Evolutionary conservation across 2,888 invertebrate genomes (phyloP).

Genomic region (Sylvicola cinctus): DNA sequence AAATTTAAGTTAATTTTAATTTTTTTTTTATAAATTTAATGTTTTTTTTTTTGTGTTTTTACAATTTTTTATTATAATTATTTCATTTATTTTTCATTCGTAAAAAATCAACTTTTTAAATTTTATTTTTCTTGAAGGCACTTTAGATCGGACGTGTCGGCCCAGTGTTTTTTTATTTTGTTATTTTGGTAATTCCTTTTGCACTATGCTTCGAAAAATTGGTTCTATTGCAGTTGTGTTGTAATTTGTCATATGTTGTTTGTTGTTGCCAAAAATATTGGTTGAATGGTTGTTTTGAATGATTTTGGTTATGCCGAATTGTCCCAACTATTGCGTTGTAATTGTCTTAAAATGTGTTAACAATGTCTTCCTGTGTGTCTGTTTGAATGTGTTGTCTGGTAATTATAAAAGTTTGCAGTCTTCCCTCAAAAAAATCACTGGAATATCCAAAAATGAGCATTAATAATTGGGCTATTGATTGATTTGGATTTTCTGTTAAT

Average conservation of each 20-base stretch:
- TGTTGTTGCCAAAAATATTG: neutral
- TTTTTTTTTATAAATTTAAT: constrained; percentile 59
- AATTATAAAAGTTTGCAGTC: constrained; percentile 63
- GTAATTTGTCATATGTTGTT: neutral
- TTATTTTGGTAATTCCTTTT: constrained; percentile 15
- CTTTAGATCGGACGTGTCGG: constrained; percentile 88
- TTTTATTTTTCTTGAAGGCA: constrained; percentile 51
- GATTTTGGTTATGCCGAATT: neutral
- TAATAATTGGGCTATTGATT: neutral
- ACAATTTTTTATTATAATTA: constrained; percentile 56
- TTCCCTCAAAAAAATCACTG: constrained; percentile 40
- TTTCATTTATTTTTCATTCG: constrained; percentile 49
- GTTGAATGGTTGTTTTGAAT: constrained; percentile 5
- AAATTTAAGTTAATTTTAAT: constrained; percentile 19
- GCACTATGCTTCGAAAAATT: constrained; percentile 10
- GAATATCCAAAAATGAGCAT: too few relatives aligned
- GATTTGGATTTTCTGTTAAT: neutral
- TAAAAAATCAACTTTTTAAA: constrained; percentile 56
- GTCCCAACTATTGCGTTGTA: neutral
- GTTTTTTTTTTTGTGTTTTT: constrained; percentile 48
- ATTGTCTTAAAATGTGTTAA: constrained; percentile 5
- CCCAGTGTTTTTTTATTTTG: constrained; percentile 59
- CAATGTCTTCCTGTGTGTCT: constrained; percentile 8
- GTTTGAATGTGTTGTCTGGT: constrained; percentile 24
- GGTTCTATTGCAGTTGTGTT: constrained; percentile 3